Base-by-base conservation (phyloP, 2,113 vertebrate species). In the Passer domesticus region DNA sequence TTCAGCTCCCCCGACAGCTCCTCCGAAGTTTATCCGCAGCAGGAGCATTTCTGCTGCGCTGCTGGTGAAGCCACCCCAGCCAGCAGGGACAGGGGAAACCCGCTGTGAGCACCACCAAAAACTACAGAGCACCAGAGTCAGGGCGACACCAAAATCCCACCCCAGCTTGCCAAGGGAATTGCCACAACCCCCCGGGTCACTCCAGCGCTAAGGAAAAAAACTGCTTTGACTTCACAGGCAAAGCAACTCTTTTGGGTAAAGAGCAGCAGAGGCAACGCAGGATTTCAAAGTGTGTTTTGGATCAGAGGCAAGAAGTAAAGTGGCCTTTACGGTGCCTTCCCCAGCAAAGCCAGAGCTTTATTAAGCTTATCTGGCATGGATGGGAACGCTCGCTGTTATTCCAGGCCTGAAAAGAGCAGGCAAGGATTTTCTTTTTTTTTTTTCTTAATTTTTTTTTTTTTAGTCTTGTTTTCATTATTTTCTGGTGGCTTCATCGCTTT, bases 381-480 rank as follows among this genome's bases (percentile, higher is more conserved):
- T 7, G 31, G 64, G 79, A 67, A 72, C 0, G 1, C 76, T 83
- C 1, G 0, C 41, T 39, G 28, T 35, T 89, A 60, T 90, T 85
- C 88, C 68, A 86, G 96, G 90, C 94, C 93, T 72, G 79, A 93
- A 86, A 90, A 62, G 22, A 88, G 66, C 85, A 90, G 53, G 27
- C 47, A 2, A 87, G 72, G 44, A 50, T 55, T 30, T 49, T 52
- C 12, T 17, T 24, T 41, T 41, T 41, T 41, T 41, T 41, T 3
- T 59, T 25, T 11, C 46, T 59, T 17, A 10, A 14, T 6, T 20
- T 20, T 13, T 11, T 13, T 13, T 15, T 30, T 37, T 63, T 23
- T 3, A 31, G 21, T 47, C 75, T 93, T 93, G 75, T 92, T 97
- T 93, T 96, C 59, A 43, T 91, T 91, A 76, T 80, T 87, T 94